Conservation (phyloP, 1,140 invertebrate genomes). For the Plutomurus gul region DNA sequence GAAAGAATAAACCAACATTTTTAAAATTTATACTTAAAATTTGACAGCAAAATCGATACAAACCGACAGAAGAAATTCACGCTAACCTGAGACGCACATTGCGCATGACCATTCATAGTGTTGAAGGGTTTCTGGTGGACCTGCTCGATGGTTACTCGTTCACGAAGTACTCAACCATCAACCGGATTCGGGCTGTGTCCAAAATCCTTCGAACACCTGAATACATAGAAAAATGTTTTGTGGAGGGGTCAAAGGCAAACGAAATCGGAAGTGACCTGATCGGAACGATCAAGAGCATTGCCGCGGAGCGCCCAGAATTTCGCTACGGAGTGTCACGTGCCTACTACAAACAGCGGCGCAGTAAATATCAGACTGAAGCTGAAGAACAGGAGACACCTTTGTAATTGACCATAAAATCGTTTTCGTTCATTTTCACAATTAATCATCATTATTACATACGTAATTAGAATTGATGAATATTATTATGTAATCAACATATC, state of each 20-base stretch:
- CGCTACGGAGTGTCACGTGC: neutral
- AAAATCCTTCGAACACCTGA: neutral
- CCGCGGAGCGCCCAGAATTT: neutral
- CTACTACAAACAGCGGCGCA: neutral
- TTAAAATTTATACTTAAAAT: neutral
- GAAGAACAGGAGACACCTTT: no score
- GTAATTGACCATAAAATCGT: no score
- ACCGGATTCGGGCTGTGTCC: neutral
- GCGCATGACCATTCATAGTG: neutral
- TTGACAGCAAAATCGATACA: constrained; percentile 1
- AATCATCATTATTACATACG: no score
- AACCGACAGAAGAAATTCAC: neutral
- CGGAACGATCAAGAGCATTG: neutral
- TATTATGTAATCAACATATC: no score
- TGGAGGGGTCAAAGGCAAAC: neutral
- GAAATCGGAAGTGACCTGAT: neutral
- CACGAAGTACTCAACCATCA: neutral
- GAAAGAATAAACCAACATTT: neutral
- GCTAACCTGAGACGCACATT: neutral
- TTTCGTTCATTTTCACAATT: no score
- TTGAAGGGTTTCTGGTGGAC: neutral
- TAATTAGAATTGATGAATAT: no score
- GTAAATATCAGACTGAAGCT: no score
- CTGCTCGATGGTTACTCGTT: neutral
- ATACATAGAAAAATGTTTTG: neutral